A percentile compares a stretch with the other conserved stretches of the same genome.
These are phyloP conservation scores for Hedychridium roseum DNA, from an alignment of 2,888 invertebrate genomes.

Conservation along the genomic window DNA sequence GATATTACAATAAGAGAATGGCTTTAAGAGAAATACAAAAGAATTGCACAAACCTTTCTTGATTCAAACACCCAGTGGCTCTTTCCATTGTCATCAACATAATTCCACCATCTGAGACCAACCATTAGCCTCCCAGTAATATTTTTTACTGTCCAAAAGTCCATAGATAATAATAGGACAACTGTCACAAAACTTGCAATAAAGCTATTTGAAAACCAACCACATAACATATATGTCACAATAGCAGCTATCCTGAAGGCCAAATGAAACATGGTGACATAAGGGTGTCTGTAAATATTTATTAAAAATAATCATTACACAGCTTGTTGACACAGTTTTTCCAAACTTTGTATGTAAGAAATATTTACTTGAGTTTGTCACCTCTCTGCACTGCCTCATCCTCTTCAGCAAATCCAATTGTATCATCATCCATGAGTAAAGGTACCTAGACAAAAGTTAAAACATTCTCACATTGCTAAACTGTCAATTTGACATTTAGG, in stretches of 20 bases:
- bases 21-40: constrained; percentile 6
- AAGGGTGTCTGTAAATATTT: constrained; percentile 84
- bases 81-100: constrained; percentile 95
- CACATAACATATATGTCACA: constrained; percentile 88
- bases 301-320: too few relatives aligned
- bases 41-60: constrained; percentile 73
- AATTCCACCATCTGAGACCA: constrained; percentile 99
- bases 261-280: constrained; percentile 91
- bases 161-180: constrained; percentile 89
- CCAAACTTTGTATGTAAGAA: neutral
- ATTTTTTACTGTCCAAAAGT: constrained; percentile 99
- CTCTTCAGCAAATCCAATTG: constrained; percentile 87
- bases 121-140: constrained; percentile 94
- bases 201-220: constrained; percentile 89
- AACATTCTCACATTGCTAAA: neutral
- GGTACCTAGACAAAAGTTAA: constrained; percentile 74
- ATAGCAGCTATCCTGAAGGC: constrained; percentile 86
- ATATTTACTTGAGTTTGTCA: constrained; percentile 60
- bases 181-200: constrained; percentile 95
- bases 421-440: constrained; percentile 82
- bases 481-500: neutral
- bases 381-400: constrained; percentile 68
- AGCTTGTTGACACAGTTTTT: neutral
- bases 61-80: constrained; percentile 99
- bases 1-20: too few relatives aligned